Conservation (phyloP, 2,888 invertebrate species). For the Aphelenchoides bicaudatus region DNA sequence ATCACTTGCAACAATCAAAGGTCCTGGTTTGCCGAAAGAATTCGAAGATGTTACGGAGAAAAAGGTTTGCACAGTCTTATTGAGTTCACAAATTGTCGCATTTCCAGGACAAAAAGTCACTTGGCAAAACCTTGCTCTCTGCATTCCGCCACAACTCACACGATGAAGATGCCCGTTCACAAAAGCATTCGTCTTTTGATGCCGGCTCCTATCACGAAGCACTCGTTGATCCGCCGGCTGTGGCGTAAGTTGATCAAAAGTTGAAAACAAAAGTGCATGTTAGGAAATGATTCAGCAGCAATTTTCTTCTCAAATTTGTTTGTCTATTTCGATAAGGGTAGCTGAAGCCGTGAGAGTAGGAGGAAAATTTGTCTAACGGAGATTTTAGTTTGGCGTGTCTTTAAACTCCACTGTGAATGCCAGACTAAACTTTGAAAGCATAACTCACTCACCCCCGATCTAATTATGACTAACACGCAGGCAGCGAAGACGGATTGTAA, state of each 20-base stretch:
- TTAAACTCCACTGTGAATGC: too few relatives aligned
- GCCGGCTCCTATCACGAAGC: constrained; percentile 5
- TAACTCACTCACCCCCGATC: constrained; percentile 1
- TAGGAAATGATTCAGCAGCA: too few relatives aligned
- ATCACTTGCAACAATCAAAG: constrained; percentile 39
- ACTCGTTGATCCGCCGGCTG: constrained; percentile 30
- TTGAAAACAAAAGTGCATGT: too few relatives aligned
- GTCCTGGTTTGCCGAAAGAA: constrained; percentile 55
- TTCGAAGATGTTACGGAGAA: constrained; percentile 43
- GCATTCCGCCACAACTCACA: constrained; percentile 34
- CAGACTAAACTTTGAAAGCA: too few relatives aligned
- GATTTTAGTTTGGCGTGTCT: too few relatives aligned
- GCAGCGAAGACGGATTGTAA: constrained; percentile 58
- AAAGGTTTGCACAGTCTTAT: constrained; percentile 21
- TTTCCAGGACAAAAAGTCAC: constrained; percentile 26
- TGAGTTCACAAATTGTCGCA: not conserved
- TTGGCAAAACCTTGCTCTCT: constrained; percentile 30
- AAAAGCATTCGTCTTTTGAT: constrained; percentile 20
- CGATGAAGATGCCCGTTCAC: constrained; percentile 32
- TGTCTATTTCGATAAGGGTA: too few relatives aligned
- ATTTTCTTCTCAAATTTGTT: not conserved
- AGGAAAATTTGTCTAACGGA: too few relatives aligned
- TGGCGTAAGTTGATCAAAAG: constrained; percentile 36
- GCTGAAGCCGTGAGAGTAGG: too few relatives aligned
- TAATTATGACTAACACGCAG: constrained; percentile 37